A percentile compares a stretch with the other conserved stretches of the same genome.
These are phyloP conservation scores for Rhadina sibilatrix DNA, from an alignment of 2,113 vertebrate species.

Conservation along the genomic window DNA sequence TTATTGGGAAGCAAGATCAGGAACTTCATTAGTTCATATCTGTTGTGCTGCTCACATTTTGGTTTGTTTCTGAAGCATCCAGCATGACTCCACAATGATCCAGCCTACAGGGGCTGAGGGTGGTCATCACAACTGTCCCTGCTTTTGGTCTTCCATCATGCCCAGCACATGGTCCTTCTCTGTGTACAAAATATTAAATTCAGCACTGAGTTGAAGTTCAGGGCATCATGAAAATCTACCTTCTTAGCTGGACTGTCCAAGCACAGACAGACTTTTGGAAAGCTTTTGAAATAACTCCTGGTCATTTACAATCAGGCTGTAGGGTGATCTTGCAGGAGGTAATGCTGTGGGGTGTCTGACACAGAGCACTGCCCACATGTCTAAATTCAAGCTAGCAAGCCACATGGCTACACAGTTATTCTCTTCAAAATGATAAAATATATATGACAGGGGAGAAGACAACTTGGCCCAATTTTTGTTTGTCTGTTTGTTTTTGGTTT, in stretches of 20 bases:
- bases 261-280: background rate
- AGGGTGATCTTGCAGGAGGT: background rate
- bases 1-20: background rate
- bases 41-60: background rate
- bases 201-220: background rate
- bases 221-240: background rate
- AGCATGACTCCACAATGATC: background rate
- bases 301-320: background rate
- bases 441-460: background rate
- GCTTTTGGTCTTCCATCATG: background rate
- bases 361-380: fast-evolving
- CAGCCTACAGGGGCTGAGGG: fast-evolving
- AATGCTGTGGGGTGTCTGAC: no score
- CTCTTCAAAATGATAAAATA: background rate
- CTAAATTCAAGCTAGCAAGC: background rate
- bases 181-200: background rate
- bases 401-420: background rate
- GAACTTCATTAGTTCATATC: background rate
- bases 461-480: background rate
- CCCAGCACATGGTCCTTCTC: background rate
- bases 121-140: background rate
- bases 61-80: background rate
- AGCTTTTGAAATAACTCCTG: background rate
- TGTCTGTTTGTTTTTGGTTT: background rate
- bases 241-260: background rate